Conservation (phyloP, 1,140 invertebrate species). For the Drosophila auraria region DNA sequence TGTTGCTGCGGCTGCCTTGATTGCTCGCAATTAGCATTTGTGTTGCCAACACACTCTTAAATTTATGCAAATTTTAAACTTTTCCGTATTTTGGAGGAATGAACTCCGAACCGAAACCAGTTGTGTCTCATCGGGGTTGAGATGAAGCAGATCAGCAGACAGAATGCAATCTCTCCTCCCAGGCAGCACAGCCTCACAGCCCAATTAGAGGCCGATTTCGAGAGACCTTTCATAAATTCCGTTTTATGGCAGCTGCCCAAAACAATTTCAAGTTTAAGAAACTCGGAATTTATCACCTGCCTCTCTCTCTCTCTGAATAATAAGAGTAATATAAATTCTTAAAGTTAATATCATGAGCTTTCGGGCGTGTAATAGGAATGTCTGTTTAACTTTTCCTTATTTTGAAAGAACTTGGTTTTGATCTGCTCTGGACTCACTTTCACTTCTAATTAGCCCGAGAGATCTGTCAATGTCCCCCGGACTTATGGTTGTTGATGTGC, state of each 20-base stretch:
- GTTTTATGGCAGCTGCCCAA: slow-evolving; percentile 56
- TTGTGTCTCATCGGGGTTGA: slow-evolving; percentile 35
- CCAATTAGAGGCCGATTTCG: slow-evolving; percentile 25
- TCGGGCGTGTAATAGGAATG: neutral
- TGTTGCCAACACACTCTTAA: slow-evolving; percentile 46
- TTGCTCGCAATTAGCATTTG: slow-evolving; percentile 60
- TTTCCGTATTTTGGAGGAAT: slow-evolving; percentile 83
- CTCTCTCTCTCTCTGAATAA: neutral
- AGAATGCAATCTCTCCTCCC: slow-evolving; percentile 29
- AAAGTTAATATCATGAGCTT: neutral
- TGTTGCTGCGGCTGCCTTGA: slow-evolving; percentile 24
- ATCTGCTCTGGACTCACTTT: slow-evolving; percentile 34
- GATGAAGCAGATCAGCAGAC: slow-evolving; percentile 22
- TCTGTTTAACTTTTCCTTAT: neutral
- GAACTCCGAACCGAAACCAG: slow-evolving; percentile 72
- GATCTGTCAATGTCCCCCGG: slow-evolving; percentile 42
- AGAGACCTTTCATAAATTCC: slow-evolving; percentile 67
- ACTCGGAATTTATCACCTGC: slow-evolving; percentile 58
- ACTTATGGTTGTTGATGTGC: slow-evolving; percentile 52
- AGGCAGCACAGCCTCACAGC: neutral
- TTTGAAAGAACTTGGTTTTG: slow-evolving; percentile 2
- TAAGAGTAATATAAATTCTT: slow-evolving; percentile 16
- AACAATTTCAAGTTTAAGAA: slow-evolving; percentile 44
- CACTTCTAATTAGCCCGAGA: slow-evolving; percentile 31
- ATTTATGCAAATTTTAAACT: slow-evolving; percentile 83